A percentile compares a stretch with the other conserved stretches of the same genome.
phyloP scores from a whole-genome alignment of 2,113 vertebrate genomes.

The Perca schrenkii region DNA sequence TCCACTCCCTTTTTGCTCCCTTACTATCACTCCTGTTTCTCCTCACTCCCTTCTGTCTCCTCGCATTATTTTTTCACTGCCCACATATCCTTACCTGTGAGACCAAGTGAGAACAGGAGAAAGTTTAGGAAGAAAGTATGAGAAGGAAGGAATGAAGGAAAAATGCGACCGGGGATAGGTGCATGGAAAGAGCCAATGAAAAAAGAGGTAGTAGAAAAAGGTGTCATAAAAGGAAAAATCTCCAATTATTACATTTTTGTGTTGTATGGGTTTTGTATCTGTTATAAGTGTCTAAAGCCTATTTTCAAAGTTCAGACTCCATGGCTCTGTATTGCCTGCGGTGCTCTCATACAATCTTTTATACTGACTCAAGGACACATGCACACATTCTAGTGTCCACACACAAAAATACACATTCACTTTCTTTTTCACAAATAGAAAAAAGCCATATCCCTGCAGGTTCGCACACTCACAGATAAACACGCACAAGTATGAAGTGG shows the following conservation, averaged over 20 bases:
- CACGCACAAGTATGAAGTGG: slow-evolving; percentile 43
- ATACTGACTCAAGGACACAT: slow-evolving; percentile 18
- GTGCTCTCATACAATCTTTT: slow-evolving; percentile 2
- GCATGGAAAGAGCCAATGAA: background rate
- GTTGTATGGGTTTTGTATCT: background rate
- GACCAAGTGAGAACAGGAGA: slow-evolving; percentile 9
- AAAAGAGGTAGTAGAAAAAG: background rate
- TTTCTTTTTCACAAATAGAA: slow-evolving; percentile 12
- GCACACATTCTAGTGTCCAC: background rate
- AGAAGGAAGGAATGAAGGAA: background rate
- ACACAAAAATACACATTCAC: slow-evolving; percentile 2
- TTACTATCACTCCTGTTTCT: background rate
- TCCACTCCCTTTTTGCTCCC: background rate
- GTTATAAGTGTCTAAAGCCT: slow-evolving; percentile 10
- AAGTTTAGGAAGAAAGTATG: slow-evolving; percentile 7
- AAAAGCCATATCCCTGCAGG: slow-evolving; percentile 26
- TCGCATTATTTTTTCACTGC: slow-evolving; percentile 52
- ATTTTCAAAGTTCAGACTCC: background rate
- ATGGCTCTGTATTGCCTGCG: slow-evolving; percentile 11
- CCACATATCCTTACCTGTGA: slow-evolving; percentile 14
- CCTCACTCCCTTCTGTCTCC: slow-evolving; percentile 14
- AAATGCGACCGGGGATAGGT: background rate
- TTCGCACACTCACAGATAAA: slow-evolving; percentile 34
- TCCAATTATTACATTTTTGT: slow-evolving; percentile 9
- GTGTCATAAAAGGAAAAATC: background rate